These are phyloP conservation scores for Macrophya alboannulata DNA, from an alignment of 2,888 invertebrate species.

Conservation along the genomic window DNA sequence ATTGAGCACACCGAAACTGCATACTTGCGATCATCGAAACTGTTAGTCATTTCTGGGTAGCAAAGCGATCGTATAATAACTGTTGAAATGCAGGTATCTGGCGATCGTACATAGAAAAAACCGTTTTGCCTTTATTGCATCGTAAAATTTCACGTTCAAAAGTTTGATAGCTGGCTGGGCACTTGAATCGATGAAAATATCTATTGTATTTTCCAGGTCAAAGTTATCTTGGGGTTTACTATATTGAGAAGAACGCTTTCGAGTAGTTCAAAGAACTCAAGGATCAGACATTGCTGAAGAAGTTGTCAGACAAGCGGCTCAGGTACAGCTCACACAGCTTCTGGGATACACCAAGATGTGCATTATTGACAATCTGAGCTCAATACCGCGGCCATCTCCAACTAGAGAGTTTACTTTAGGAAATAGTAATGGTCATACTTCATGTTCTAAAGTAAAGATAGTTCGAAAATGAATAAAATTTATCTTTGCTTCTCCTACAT, in stretches of 20 bases:
- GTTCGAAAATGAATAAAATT: too few relatives aligned
- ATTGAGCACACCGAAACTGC: neutral
- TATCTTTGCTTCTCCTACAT: too few relatives aligned
- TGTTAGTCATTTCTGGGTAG: neutral
- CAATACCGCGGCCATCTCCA: neutral
- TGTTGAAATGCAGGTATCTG: constrained; percentile 60
- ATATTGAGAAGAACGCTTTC: constrained; percentile 11
- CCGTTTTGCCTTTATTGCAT: constrained; percentile 61
- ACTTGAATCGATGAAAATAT: constrained; percentile 51
- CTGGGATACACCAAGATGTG: neutral
- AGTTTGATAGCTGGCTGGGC: constrained; percentile 54
- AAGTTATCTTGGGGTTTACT: constrained; percentile 36
- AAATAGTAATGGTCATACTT: neutral
- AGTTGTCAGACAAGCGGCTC: neutral
- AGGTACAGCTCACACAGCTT: neutral
- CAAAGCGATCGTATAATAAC: constrained; percentile 58
- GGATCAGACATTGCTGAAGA: constrained; percentile 6
- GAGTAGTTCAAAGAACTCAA: constrained; percentile 37
- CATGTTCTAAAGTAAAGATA: neutral
- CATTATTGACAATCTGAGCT: neutral
- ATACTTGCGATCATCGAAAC: neutral
- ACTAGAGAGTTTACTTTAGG: neutral
- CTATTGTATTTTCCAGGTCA: constrained; percentile 42
- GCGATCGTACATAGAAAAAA: constrained; percentile 58
- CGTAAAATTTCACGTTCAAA: constrained; percentile 61